Base-by-base conservation (phyloP, 2,113 vertebrate genomes). In the Ancistrus triradiatus region DNA sequence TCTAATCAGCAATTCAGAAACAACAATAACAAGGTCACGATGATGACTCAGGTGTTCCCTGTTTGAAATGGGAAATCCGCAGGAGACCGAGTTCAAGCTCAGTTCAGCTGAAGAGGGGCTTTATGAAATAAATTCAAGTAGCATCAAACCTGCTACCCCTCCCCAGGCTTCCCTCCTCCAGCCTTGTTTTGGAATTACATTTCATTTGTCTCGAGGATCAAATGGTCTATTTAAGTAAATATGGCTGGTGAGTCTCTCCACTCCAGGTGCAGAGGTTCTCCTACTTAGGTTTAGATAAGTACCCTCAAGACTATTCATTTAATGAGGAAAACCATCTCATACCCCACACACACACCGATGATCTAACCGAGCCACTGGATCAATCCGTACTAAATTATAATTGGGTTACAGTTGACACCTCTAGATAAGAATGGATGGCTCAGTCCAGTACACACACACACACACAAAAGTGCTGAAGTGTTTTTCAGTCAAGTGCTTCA, bases 331-430 rank as follows among this genome's bases (percentile, higher is more conserved):
- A 4, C 18, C n/a, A 47, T 1, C 27, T 19, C 56, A n/a, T n/a
- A n/a, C 13, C 56, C 8, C 8, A 7, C 27, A 25, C n/a, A 28
- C 24, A 46, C 38, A 52, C 24, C 7, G 7, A 22, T 10, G 21
- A 38, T 33, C 43, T 3, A 3, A 17, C 28, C 19, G 14, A 7
- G 43, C 37, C 13, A 31, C 44, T 56, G 69, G 72, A 72, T 74
- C 69, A 66, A 70, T 77, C 59, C 61, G 40, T 33, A 14, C 70
- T 70, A 70, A 69, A 70, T 70, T 70, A 73, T 55, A 66, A 72
- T 75, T 52, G 48, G 53, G 52, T 52, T 46, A 67, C 59, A 57
- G 51, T 57, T 43, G 58, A 67, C 51, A 49, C 58, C 48, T 53
- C 38, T 31, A 60, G 22, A 50, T 58, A 21, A 37, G 50, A n/a